phyloP scores from a whole-genome alignment of 2,113 vertebrate species.

The Dolichallabes microphthalmus region DNA sequence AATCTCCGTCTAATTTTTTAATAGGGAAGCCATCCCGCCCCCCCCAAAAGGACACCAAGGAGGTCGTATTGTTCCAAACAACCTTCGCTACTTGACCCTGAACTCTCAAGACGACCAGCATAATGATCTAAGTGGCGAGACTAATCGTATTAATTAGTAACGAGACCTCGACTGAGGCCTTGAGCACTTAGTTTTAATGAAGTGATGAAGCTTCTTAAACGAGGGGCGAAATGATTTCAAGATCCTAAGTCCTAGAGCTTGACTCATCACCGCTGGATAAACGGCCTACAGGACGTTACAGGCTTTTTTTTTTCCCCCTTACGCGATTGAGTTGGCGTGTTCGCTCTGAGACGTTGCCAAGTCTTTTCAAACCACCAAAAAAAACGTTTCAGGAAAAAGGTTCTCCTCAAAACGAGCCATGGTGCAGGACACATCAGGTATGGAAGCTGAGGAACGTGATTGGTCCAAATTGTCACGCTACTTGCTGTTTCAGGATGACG shows the following conservation, averaged over 20 bases:
- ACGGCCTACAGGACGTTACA: not conserved
- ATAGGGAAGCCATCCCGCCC: not conserved
- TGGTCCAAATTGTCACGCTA: not conserved
- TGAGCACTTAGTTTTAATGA: not conserved
- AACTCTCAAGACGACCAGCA: not conserved
- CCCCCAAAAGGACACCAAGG: not conserved
- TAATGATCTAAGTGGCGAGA: not conserved
- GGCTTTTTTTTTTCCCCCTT: not conserved
- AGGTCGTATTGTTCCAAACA: not conserved
- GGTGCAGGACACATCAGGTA: not conserved
- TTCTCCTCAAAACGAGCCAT: not conserved
- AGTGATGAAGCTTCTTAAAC: not conserved
- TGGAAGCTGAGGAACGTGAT: not conserved
- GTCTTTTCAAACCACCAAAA: too few relatives aligned
- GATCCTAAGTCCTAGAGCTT: not conserved
- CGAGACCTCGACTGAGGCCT: not conserved
- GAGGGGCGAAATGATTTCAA: not conserved
- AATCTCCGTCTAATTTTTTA: not conserved
- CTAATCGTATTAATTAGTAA: not conserved
- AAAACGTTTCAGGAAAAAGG: too few relatives aligned
- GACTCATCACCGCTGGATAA: not conserved
- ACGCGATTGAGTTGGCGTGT: not conserved
- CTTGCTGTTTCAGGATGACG: not conserved
- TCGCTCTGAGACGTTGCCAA: not conserved
- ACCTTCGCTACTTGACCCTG: not conserved